Evolutionary conservation across 2,888 invertebrate species (phyloP), one percentile per base, ranked within the genome.

Genomic region (Gonocerus acuteangulatus): DNA sequence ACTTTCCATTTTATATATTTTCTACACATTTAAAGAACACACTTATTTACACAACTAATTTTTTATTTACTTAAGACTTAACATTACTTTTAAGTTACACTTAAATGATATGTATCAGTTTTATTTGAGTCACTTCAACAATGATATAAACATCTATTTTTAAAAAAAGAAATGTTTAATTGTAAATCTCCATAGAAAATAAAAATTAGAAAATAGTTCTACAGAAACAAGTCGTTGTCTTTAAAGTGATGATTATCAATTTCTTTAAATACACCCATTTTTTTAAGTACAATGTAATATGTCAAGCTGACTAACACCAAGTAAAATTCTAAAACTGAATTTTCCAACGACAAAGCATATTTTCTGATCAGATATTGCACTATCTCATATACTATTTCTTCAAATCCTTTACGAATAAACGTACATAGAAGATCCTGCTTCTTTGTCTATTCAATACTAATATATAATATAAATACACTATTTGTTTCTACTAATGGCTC

Each of bases 21-120:
- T 48, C 59, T 59, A 59, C 23, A 59, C 59, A 59, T 47, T 58
- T 58, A 58, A 21, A 48, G 23, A 56, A 23, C 22, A 56, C 57
- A 49, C 49, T 44, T 61, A 51, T 62, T 61, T 62, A 44, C 57
- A 64, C 62, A 64, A 54, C 42, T 60, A 62, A 42, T 13, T 34
- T 15, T 42, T 7, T 3, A 47, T 9, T 45, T 21, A 21, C 18
- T 57, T 45, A n/a, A 57, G 42, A 22, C 16, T 39, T 44, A 62
- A n/a, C 57, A 32, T 61, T 49, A 45, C 45, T 34, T 56, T 49
- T 65, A 66, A 67, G 67, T 67, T 62, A 66, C 67, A 67, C 67
- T 67, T 65, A 65, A 66, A 58, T 63, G 66, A 67, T 67, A 67
- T 65, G 63, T 58, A 62, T 66, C 44, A 16, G 49, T 64, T 60